Conservation (phyloP, 2,888 invertebrate genomes). For the Drosophila neonasuta region DNA sequence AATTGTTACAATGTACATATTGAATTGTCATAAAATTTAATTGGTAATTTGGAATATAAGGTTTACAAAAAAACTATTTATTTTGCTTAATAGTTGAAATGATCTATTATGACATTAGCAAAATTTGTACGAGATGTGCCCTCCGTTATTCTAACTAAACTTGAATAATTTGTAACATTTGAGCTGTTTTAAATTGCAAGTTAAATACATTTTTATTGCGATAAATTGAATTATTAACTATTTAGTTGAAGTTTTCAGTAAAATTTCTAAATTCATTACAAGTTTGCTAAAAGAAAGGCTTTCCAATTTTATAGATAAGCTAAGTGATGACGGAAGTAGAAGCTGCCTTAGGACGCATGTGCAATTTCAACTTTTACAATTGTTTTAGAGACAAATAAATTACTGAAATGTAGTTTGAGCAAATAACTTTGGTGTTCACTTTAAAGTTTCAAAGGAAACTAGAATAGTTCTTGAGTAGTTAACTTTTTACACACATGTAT, state of each 20-base stretch:
- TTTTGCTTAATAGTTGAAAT: too few relatives aligned
- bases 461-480: not conserved
- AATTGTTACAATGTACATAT: too few relatives aligned
- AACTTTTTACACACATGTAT: not conserved
- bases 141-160: too few relatives aligned
- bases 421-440: not conserved
- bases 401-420: not conserved
- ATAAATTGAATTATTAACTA: not conserved
- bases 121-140: too few relatives aligned
- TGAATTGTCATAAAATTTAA: too few relatives aligned
- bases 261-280: not conserved
- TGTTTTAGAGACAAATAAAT: constrained; percentile 3
- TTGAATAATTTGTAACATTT: too few relatives aligned
- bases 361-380: not conserved
- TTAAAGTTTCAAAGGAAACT: not conserved
- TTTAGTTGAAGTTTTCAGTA: not conserved
- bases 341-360: not conserved
- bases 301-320: not conserved
- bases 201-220: not conserved
- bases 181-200: not conserved
- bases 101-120: too few relatives aligned
- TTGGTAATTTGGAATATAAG: too few relatives aligned
- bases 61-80: too few relatives aligned
- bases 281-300: not conserved
- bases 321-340: not conserved